These are phyloP conservation scores for Spisula subtruncata DNA, from an alignment of 2,888 invertebrate species.

Conservation along the genomic window DNA sequence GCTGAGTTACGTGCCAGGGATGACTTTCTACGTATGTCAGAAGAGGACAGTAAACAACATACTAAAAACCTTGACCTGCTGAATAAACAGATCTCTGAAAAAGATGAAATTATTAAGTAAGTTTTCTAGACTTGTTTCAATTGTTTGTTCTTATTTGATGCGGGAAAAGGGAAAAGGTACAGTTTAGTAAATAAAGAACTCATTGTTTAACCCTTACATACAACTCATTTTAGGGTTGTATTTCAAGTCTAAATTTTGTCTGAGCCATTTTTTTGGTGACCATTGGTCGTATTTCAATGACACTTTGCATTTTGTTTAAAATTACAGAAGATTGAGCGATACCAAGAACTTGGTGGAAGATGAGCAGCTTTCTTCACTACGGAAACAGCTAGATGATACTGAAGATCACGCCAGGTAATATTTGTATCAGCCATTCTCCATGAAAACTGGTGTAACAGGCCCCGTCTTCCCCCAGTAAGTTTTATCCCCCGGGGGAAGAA, in stretches of 20 bases:
- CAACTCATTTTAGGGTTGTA: too few relatives aligned
- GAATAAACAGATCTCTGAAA: slow-evolving; percentile 79
- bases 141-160: too few relatives aligned
- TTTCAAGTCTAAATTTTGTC: too few relatives aligned
- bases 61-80: slow-evolving; percentile 72
- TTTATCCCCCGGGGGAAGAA: too few relatives aligned
- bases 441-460: too few relatives aligned
- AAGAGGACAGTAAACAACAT: slow-evolving; percentile 76
- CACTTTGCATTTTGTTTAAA: neutral
- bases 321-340: slow-evolving; percentile 74
- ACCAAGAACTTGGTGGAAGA: slow-evolving; percentile 72
- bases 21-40: slow-evolving; percentile 75
- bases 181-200: too few relatives aligned
- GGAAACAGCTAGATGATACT: slow-evolving; percentile 69
- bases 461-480: too few relatives aligned
- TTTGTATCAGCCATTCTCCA: neutral
- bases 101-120: slow-evolving; percentile 82
- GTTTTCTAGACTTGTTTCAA: too few relatives aligned
- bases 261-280: too few relatives aligned
- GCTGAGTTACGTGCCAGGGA: slow-evolving; percentile 76
- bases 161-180: too few relatives aligned
- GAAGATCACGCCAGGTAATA: slow-evolving; percentile 75
- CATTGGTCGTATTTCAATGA: too few relatives aligned
- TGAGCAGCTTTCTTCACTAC: slow-evolving; percentile 73
- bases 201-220: too few relatives aligned